Percentiles rank a stretch among this genome's conserved stretches.
Evolutionary conservation across 2,888 invertebrate genomes (phyloP).

Genomic region (Dolomedes plantarius): DNA sequence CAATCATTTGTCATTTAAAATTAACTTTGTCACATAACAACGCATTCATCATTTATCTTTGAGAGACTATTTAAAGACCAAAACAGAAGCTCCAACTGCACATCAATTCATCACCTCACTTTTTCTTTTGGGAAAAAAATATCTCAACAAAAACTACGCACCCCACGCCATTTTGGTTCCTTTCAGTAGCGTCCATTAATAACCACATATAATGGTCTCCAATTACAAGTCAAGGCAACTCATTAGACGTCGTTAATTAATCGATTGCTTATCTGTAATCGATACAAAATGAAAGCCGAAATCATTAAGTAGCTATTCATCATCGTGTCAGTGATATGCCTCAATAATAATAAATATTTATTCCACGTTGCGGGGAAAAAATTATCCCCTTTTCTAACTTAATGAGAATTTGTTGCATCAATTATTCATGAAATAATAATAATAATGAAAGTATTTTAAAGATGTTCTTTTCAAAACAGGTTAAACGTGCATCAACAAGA

Average conservation of each 20-base stretch:
- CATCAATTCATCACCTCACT: not conserved
- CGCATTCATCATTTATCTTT: no score
- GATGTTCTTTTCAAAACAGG: no score
- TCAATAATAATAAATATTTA: constrained; percentile 54
- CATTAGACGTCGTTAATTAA: constrained; percentile 36
- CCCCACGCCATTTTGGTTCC: not conserved
- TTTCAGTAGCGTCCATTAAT: constrained; percentile 23
- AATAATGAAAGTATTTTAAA: no score
- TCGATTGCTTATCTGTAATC: constrained; percentile 35
- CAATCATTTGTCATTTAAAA: no score
- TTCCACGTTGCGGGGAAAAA: constrained; percentile 15
- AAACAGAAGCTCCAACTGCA: not conserved
- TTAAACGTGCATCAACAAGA: no score
- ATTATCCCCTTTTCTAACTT: not conserved
- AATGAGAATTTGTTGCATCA: constrained; percentile 24
- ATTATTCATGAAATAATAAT: constrained; percentile 62
- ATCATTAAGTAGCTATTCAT: constrained; percentile 62
- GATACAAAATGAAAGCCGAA: constrained; percentile 37
- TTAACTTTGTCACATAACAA: no score
- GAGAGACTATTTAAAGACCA: not conserved
- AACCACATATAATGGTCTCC: constrained; percentile 29
- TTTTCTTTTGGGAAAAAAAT: not conserved
- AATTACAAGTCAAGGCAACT: constrained; percentile 17
- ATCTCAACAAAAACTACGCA: not conserved
- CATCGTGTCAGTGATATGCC: constrained; percentile 29